These are phyloP conservation scores for Eueremaeus valkanovi DNA, from an alignment of 2,888 invertebrate genomes.

Conservation along the genomic window DNA sequence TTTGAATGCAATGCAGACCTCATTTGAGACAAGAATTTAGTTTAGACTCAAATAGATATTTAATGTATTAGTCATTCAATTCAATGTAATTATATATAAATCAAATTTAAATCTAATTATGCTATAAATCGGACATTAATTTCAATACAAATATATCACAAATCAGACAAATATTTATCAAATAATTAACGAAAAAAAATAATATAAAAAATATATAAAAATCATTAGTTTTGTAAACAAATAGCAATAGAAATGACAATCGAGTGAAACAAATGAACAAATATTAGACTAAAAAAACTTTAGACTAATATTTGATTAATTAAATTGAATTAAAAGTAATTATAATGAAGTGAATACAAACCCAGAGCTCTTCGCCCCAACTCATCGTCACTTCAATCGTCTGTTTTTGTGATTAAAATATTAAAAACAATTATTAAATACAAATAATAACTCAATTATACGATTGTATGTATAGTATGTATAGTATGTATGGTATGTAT, in stretches of 20 bases:
- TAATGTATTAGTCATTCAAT: neutral
- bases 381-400: too few relatives aligned
- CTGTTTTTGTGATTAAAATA: neutral
- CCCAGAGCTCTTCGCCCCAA: slow-evolving; percentile 46
- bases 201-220: too few relatives aligned
- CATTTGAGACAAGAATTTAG: neutral
- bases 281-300: neutral
- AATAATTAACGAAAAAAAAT: too few relatives aligned
- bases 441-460: slow-evolving; percentile 39
- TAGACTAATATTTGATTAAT: slow-evolving; percentile 1
- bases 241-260: neutral
- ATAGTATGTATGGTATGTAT: too few relatives aligned
- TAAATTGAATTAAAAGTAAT: neutral
- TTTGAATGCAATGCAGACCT: slow-evolving; percentile 1
- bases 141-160: too few relatives aligned
- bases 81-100: too few relatives aligned
- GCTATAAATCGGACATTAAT: too few relatives aligned
- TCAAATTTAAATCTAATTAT: too few relatives aligned
- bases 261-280: neutral
- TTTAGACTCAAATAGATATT: neutral
- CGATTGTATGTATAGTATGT: too few relatives aligned
- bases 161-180: too few relatives aligned
- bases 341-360: slow-evolving; percentile 33
- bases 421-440: neutral
- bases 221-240: neutral